phyloP scores from a whole-genome alignment of 1,140 invertebrate species.

The Drepana arcuata region DNA sequence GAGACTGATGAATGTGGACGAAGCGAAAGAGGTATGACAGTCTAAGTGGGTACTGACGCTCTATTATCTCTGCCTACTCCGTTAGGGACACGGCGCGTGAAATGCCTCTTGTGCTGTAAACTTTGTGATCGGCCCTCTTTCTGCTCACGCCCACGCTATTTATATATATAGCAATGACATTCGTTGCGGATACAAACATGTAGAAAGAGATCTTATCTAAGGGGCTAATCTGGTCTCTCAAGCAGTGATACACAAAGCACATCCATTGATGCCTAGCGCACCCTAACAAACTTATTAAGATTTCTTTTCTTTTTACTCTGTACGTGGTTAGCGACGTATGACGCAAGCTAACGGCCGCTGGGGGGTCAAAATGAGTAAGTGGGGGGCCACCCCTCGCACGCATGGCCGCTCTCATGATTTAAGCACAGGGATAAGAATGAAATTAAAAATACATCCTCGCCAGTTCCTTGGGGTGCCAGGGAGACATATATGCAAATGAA shows the following conservation, averaged over 20 bases:
- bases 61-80: no score
- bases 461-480: conserved; percentile 62
- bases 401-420: conserved; percentile 71
- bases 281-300: conserved; percentile 71
- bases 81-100: no score
- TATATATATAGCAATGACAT: no score
- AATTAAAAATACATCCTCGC: conserved; percentile 71
- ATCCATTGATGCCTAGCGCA: conserved; percentile 40
- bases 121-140: no score
- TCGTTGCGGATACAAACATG: no score
- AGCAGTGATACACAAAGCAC: conserved; percentile 3
- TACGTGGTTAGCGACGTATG: conserved; percentile 70
- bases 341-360: conserved; percentile 55
- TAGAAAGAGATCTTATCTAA: neutral
- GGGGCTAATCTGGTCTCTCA: neutral
- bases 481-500: conserved; percentile 71
- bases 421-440: conserved; percentile 70
- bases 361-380: conserved; percentile 14
- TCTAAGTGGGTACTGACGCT: no score
- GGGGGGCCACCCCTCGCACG: conserved; percentile 41
- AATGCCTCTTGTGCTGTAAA: no score
- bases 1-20: no score
- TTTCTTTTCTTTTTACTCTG: conserved; percentile 70
- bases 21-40: no score
- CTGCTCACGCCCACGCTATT: no score